Base-by-base conservation (phyloP, 2,113 vertebrate genomes). In the Xiphophorus couchianus region DNA sequence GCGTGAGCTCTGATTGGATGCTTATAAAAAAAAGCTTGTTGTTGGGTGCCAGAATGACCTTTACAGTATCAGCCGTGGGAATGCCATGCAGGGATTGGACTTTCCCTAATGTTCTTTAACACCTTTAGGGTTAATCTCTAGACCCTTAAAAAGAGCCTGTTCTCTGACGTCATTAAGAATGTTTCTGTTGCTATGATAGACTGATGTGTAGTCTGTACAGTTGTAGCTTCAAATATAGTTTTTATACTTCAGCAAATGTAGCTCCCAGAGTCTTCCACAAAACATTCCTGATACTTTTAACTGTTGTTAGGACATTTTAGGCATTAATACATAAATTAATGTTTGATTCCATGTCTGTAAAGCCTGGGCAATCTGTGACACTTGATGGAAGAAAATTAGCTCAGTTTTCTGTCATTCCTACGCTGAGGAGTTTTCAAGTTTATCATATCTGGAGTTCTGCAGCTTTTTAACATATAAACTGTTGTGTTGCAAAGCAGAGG, bases 1-100 rank as follows among this genome's bases (percentile, higher is more conserved):
- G 62, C n/a, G 28, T 37, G 48, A 62, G 77, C 81, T 84, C 86
- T 78, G 89, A 90, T 81, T 89, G 91, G 89, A 86, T 81, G 77
- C 79, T 88, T 89, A 88, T 91, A 39, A 68, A 67, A 73, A 64
- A 8, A 65, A 73, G 71, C 69, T 66, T 72, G 75, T 63, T 54
- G 86, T 62, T 14, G 73, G 83, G 54, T 81, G 78, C 76, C 1
- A 77, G 65, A 44, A 4, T 86, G 90, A 92, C 91, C 91, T 92
- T 91, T 87, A 72, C 78, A 4, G 69, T 90, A 88, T 91, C 91
- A 90, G 86, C 35, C 42, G 0, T 10, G 48, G 86, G 81, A 58
- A 91, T 76, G 81, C 81, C 86, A 64, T 63, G 37, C 10, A 3
- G 84, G 76, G 76, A 66, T 33, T 15, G 77, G 33, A 84, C 58